Evolutionary conservation across 2,797 vertebrate species (phyloP).

Genomic region (Crenichthys baileyi): DNA sequence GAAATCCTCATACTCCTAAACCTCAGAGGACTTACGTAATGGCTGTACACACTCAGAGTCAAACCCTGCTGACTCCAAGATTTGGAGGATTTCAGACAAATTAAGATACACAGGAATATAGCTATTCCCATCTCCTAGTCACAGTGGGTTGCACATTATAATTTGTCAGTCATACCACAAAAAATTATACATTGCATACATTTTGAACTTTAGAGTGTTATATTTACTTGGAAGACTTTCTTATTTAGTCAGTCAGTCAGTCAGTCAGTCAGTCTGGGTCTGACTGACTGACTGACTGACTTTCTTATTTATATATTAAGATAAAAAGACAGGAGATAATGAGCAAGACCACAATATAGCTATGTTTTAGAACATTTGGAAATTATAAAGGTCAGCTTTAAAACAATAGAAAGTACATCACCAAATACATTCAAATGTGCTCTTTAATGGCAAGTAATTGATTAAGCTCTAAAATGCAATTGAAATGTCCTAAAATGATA

Average conservation of each 20-base stretch:
- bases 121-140: neutral
- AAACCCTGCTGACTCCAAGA: slow-evolving; percentile 2
- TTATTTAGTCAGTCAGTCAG: too few relatives aligned
- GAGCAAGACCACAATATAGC: slow-evolving; percentile 34
- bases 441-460: neutral
- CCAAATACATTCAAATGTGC: neutral
- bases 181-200: slow-evolving; percentile 7
- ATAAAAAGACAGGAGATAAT: slow-evolving; percentile 19
- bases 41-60: slow-evolving; percentile 35
- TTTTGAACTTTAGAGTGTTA: slow-evolving; percentile 26
- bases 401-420: neutral
- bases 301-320: neutral
- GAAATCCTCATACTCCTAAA: slow-evolving; percentile 37
- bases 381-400: neutral
- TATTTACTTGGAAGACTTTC: slow-evolving; percentile 49
- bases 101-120: neutral
- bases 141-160: slow-evolving; percentile 8
- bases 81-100: slow-evolving; percentile 18
- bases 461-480: neutral
- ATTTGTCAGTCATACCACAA: neutral
- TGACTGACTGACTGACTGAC: too few relatives aligned
- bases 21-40: slow-evolving; percentile 20
- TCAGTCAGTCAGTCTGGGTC: too few relatives aligned
- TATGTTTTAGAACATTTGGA: slow-evolving; percentile 20
- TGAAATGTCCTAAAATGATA: neutral